Conservation (phyloP, 2,113 vertebrate species). For the Chloroceryle aenea region DNA sequence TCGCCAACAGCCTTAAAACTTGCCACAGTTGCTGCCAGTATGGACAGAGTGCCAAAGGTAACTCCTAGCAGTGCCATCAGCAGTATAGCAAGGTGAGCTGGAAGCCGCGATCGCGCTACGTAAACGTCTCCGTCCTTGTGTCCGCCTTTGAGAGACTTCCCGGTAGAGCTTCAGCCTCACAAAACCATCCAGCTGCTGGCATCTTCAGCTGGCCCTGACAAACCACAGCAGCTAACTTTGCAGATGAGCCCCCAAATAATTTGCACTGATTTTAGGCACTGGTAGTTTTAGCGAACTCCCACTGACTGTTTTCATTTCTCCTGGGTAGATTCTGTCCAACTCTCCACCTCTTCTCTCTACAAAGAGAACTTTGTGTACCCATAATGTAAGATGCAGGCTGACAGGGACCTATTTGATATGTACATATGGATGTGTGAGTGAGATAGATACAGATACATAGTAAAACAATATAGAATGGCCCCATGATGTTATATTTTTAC, state of each 20-base stretch:
- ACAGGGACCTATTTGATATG: fast-evolving
- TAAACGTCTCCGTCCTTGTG: fast-evolving
- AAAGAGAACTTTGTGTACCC: background rate
- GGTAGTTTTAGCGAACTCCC: background rate
- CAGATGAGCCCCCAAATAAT: background rate
- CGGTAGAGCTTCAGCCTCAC: background rate
- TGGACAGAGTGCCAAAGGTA: constrained; percentile 92
- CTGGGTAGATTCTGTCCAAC: background rate
- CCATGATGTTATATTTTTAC: too few species aligned
- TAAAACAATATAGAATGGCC: too few species aligned
- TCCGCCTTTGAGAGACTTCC: background rate
- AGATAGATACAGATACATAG: too few species aligned
- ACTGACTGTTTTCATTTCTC: background rate
- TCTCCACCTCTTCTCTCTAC: fast-evolving
- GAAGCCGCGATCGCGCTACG: fast-evolving
- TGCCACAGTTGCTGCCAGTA: constrained; percentile 89
- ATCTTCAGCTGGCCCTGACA: background rate
- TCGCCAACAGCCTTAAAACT: constrained; percentile 95
- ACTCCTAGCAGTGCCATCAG: constrained; percentile 89
- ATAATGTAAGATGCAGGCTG: background rate
- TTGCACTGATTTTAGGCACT: background rate
- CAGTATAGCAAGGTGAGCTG: constrained; percentile 85
- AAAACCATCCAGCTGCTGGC: background rate
- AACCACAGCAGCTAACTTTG: background rate
- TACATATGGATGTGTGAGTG: fast-evolving